Base-by-base conservation (phyloP, 2,797 vertebrate genomes). In the Clarias platycephalus region DNA sequence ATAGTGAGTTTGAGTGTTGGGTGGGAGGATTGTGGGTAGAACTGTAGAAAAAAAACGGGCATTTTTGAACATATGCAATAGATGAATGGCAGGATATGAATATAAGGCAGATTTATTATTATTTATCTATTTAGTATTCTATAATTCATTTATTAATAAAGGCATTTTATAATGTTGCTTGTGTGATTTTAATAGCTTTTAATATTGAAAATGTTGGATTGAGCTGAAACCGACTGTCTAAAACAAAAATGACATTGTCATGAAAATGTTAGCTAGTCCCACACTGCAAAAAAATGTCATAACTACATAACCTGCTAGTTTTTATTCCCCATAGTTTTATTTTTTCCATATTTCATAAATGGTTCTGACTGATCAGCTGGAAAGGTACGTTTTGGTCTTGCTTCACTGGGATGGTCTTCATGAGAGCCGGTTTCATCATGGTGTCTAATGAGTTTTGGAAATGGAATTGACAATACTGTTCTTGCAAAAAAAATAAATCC, bases 1-100 rank as follows among this genome's bases (percentile, higher is more conserved):
- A 86, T 80, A 80, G 82, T 72, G 62, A 93, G 93, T 91, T 81
- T 86, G 82, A 93, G 92, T 91, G 92, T 92, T 83, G 77, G 24
- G 63, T 67, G 67, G 60, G 16, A 34, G 66, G 49, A 55, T 64
- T 28, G 22, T 37, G 67, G 67, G 58, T 64, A 76, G 71, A 63
- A 68, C 28, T 62, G 40, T 64, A 71, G 16, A 31, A 34, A 72
- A 34, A 72, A 63, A 63, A 22, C 55, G 72, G 31, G 40, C 66
- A 83, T 22, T 67, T 82, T 53, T 63, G 40, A 76, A 74, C 58
- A 79, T 68, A 26, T 55, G 22, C 60, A 40, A 60, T 58, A 37
- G 10, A 31, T 16, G 67, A 53, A 53, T 55, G 20, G 8, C 2
- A 31, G 15, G 55, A 1, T 5, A n/a, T 24, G 75, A 60, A 60